Conservation (phyloP, 2,797 vertebrate genomes). For the Nannoperca obscura region DNA sequence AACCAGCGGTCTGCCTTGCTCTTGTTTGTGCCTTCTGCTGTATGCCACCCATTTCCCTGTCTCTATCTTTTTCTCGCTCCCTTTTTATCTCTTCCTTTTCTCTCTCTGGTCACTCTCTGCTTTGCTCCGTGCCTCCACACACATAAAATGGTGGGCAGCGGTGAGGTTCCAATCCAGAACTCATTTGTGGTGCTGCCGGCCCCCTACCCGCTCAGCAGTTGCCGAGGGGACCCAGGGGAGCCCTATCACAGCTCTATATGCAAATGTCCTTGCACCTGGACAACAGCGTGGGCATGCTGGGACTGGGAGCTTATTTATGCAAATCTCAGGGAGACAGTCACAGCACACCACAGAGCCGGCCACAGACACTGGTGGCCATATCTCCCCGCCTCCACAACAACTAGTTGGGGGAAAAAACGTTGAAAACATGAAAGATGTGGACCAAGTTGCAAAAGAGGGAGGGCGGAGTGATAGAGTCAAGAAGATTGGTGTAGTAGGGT, state of each 20-base stretch:
- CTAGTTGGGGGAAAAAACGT: slow-evolving; percentile 62
- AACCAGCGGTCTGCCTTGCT: slow-evolving; percentile 34
- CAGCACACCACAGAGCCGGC: slow-evolving; percentile 83
- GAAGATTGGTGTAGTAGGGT: slow-evolving; percentile 32
- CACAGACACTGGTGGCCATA: slow-evolving; percentile 86
- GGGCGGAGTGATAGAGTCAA: slow-evolving; percentile 46
- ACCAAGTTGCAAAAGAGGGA: slow-evolving; percentile 53
- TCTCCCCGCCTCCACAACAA: slow-evolving; percentile 87
- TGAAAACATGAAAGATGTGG: slow-evolving; percentile 72
- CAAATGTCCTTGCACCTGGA: slow-evolving; percentile 99
- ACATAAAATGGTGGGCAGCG: slow-evolving; percentile 86
- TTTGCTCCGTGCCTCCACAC: slow-evolving; percentile 72
- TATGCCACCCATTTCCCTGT: slow-evolving; percentile 57
- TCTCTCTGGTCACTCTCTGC: slow-evolving; percentile 78
- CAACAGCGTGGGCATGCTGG: slow-evolving; percentile 95
- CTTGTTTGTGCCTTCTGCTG: slow-evolving; percentile 60
- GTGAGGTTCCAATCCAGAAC: slow-evolving; percentile 97
- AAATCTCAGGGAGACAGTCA: slow-evolving; percentile 89
- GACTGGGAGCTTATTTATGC: slow-evolving; percentile 99
- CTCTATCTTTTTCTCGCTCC: slow-evolving; percentile 51
- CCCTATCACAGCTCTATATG: slow-evolving; percentile 99
- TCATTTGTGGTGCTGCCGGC: slow-evolving; percentile 95
- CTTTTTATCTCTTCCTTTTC: slow-evolving; percentile 68
- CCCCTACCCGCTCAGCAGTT: slow-evolving; percentile 95
- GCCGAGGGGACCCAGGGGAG: slow-evolving; percentile 98